These are phyloP conservation scores for Pluvianellus socialis DNA, from an alignment of 2,113 vertebrate genomes.

Conservation along the genomic window DNA sequence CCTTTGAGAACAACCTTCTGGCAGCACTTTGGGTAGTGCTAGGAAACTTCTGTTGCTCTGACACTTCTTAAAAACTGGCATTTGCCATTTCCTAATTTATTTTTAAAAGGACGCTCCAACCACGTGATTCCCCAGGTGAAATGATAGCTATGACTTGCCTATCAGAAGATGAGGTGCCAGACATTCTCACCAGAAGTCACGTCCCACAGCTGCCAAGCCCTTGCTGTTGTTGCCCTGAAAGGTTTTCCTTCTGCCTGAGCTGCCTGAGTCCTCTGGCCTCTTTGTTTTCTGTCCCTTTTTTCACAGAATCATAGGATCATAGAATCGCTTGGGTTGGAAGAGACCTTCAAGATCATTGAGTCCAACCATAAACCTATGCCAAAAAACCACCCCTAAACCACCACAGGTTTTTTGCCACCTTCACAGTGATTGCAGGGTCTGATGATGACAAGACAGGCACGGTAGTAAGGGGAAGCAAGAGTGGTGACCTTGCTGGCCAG, in stretches of 20 bases:
- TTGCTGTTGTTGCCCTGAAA: background rate
- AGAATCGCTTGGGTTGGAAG: too few relatives aligned
- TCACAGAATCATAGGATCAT: too few relatives aligned
- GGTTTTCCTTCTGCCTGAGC: background rate
- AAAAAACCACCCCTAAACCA: too few relatives aligned
- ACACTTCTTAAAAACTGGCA: background rate
- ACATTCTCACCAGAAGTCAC: background rate
- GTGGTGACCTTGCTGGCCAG: background rate
- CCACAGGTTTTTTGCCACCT: background rate
- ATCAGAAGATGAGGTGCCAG: background rate
- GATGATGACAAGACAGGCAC: background rate
- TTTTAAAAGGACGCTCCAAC: background rate
- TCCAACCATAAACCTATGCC: too few relatives aligned
- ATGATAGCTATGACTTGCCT: background rate
- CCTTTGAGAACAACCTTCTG: conserved; percentile 35
- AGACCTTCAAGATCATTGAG: too few relatives aligned
- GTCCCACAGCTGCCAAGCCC: background rate
- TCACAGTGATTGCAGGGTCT: background rate
- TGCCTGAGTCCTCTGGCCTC: background rate
- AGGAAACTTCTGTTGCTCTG: conserved; percentile 7
- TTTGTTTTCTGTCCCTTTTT: background rate
- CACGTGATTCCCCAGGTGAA: background rate
- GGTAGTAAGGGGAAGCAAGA: background rate
- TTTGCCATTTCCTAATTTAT: background rate
- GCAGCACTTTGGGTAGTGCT: conserved; percentile 4